Conservation (phyloP, 2,797 vertebrate genomes). For the Cryptoblepharus egeriae region DNA sequence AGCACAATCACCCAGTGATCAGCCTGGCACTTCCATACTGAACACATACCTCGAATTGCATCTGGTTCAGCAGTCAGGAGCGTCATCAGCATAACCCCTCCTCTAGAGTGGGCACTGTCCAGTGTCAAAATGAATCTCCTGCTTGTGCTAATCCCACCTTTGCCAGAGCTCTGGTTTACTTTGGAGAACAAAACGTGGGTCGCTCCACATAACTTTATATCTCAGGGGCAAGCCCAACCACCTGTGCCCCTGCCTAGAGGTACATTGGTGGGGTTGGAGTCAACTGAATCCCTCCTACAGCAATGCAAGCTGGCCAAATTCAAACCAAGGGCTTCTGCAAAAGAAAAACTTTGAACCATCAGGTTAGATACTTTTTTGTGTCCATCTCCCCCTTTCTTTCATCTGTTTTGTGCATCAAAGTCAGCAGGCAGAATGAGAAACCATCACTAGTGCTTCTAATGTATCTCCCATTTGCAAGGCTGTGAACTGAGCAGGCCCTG, state of each 20-base stretch:
- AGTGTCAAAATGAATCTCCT: slow-evolving; percentile 54
- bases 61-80: slow-evolving; percentile 34
- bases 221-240: too few relatives aligned
- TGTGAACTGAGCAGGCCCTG: too few relatives aligned
- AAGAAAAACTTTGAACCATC: too few relatives aligned
- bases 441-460: not conserved
- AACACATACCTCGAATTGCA: slow-evolving; percentile 78
- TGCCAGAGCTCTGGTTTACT: not conserved
- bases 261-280: too few relatives aligned
- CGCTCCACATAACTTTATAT: too few relatives aligned
- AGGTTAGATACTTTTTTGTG: too few relatives aligned
- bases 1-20: slow-evolving; percentile 95
- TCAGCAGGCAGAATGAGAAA: too few relatives aligned
- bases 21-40: slow-evolving; percentile 79
- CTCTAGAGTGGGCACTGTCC: not conserved
- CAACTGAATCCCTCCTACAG: not conserved
- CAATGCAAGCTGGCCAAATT: not conserved
- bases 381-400: too few relatives aligned
- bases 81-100: slow-evolving; percentile 4
- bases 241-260: too few relatives aligned
- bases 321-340: not conserved
- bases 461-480: not conserved
- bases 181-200: not conserved
- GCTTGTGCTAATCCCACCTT: slow-evolving; percentile 28
- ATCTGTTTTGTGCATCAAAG: not conserved